phyloP scores from a whole-genome alignment of 1,140 invertebrate genomes.

The Ceratosolen fusciceps region DNA sequence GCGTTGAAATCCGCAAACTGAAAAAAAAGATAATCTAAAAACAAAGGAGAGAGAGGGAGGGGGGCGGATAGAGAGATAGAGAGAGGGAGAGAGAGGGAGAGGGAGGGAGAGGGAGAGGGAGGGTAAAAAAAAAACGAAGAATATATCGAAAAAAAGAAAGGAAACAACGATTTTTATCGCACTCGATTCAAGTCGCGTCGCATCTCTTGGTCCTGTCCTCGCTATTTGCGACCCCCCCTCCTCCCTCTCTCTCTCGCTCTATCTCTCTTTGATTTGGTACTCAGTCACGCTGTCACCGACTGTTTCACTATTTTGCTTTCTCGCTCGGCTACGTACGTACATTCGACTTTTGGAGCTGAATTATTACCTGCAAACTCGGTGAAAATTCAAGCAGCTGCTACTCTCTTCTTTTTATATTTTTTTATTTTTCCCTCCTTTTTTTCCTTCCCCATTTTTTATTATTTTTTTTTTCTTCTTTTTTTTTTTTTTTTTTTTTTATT shows the following conservation, averaged over 20 bases:
- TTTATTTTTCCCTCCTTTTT: no score
- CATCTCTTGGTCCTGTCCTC: not conserved
- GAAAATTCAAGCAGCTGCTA: constrained; percentile 41
- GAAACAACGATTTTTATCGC: constrained; percentile 33
- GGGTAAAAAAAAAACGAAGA: not conserved
- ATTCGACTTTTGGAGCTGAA: constrained; percentile 34
- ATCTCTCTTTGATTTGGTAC: not conserved
- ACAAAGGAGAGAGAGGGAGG: not conserved
- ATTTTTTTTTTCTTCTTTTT: no score
- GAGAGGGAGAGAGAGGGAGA: not conserved
- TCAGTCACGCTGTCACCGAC: not conserved
- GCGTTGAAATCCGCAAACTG: not conserved
- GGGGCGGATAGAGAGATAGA: not conserved
- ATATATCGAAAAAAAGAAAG: not conserved
- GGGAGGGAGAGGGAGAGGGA: not conserved
- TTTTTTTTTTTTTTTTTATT: no score
- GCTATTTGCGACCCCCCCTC: not conserved
- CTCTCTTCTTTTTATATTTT: no score
- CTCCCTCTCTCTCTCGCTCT: not conserved
- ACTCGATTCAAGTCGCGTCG: constrained; percentile 11
- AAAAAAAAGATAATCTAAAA: not conserved
- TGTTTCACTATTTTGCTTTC: not conserved
- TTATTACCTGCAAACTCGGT: constrained; percentile 47
- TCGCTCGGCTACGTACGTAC: not conserved
- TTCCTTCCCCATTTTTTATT: no score